Evolutionary conservation across 92 coral and sea anemone species (phyloP).

Genomic region (Bergia sp.): DNA sequence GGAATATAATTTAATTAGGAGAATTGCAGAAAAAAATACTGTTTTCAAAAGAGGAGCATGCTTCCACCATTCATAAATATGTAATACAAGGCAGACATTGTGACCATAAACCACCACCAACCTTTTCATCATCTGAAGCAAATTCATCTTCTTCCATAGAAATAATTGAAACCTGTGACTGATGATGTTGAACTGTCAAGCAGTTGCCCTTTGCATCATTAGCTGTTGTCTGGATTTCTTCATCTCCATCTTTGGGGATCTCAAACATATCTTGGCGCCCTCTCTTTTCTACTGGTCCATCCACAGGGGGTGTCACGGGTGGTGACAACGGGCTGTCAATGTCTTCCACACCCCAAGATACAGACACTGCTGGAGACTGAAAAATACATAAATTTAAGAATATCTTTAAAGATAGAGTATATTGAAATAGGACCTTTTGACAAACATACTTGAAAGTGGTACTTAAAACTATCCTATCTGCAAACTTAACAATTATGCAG

Average conservation of each 20-base stretch:
- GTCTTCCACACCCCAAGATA: slow-evolving; percentile 9
- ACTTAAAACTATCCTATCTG: no score
- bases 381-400: neutral
- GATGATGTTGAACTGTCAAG: slow-evolving; percentile 57
- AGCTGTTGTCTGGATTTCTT: slow-evolving; percentile 45
- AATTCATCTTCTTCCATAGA: slow-evolving; percentile 97
- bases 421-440: neutral
- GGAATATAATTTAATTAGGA: no score
- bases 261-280: slow-evolving; percentile 67
- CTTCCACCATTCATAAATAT: no score
- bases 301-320: slow-evolving; percentile 66
- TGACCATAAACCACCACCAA: slow-evolving; percentile 25
- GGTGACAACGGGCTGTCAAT: slow-evolving; percentile 54
- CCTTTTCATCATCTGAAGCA: slow-evolving; percentile 97
- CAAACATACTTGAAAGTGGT: neutral
- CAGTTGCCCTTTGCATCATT: slow-evolving; percentile 38
- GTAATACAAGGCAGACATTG: neutral
- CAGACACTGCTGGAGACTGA: slow-evolving; percentile 4
- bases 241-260: slow-evolving; percentile 63
- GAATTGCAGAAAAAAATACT: no score
- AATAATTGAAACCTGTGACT: slow-evolving; percentile 70
- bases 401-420: neutral
- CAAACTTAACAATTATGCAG: neutral
- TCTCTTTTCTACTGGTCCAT: slow-evolving; percentile 78
- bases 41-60: no score